A percentile compares a stretch with the other conserved stretches of the same genome.
Evolutionary conservation across 2,888 invertebrate species (phyloP).

Genomic region (Pristionchus entomophagus): DNA sequence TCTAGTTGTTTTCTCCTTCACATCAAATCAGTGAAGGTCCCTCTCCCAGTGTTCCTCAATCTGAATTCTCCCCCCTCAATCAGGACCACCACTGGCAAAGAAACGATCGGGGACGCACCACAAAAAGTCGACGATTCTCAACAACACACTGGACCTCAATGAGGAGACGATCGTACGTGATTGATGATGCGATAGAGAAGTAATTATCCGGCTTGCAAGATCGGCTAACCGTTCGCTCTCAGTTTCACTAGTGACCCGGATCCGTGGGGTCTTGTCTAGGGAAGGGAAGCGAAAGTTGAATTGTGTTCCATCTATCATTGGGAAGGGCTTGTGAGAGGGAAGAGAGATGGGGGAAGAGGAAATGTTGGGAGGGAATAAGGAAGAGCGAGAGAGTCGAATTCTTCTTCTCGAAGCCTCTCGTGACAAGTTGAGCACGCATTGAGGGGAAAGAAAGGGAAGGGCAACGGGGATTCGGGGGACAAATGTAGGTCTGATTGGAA

Average conservation of each 20-base stretch:
- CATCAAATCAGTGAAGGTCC: neutral
- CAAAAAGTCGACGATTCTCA: conserved; percentile 23
- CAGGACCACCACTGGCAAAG: conserved; percentile 10
- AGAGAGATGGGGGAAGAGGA: neutral
- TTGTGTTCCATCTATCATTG: conserved; percentile 37
- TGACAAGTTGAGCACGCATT: conserved; percentile 28
- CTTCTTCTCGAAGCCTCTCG: conserved; percentile 31
- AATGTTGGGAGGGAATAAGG: neutral
- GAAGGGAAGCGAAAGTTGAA: conserved; percentile 20
- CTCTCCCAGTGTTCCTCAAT: neutral
- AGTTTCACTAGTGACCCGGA: conserved; percentile 2
- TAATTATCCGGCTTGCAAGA: conserved; percentile 30
- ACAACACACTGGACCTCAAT: conserved; percentile 42
- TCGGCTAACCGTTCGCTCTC: conserved; percentile 20
- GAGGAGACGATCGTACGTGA: conserved; percentile 42
- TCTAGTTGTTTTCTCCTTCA: too few species aligned
- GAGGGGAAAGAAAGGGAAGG: neutral
- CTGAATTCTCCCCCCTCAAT: neutral
- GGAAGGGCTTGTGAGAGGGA: conserved; percentile 18
- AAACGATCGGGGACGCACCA: conserved; percentile 7
- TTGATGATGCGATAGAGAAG: neutral
- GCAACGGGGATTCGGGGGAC: conserved; percentile 6
- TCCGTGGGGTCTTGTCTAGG: neutral
- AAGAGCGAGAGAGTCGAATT: neutral
- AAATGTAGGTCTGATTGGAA: too few species aligned